phyloP scores from a whole-genome alignment of 2,797 vertebrate species.

The Epinephelus malabaricus region DNA sequence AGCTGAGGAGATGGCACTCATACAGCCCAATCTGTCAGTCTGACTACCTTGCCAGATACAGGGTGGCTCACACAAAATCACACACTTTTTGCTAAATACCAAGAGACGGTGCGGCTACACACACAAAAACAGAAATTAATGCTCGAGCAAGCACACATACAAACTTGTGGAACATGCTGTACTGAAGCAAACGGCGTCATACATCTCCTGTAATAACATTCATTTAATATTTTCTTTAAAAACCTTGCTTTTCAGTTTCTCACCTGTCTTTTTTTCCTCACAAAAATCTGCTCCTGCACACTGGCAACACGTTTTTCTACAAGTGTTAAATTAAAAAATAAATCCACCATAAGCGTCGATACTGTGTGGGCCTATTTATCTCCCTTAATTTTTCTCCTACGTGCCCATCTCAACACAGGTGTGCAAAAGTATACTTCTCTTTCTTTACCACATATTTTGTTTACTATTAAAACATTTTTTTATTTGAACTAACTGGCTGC shows the following conservation, averaged over 20 bases:
- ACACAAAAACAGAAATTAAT: conserved; percentile 59
- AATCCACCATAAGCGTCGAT: not conserved
- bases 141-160: conserved; percentile 46
- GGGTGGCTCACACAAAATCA: conserved; percentile 75
- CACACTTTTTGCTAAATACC: conserved; percentile 77
- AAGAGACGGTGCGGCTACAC: conserved; percentile 65
- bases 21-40: conserved; percentile 84
- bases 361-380: not conserved
- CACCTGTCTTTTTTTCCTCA: not conserved
- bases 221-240: not conserved
- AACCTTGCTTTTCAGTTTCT: conserved; percentile 17
- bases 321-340: not conserved
- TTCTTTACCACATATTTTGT: not conserved
- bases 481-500: not conserved
- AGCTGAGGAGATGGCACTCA: conserved; percentile 80
- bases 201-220: conserved; percentile 17
- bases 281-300: not conserved
- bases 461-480: not conserved
- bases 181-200: conserved; percentile 42
- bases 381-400: not conserved
- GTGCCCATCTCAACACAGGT: not conserved
- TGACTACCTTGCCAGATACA: conserved; percentile 80
- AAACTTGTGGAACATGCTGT: conserved; percentile 69
- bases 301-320: not conserved
- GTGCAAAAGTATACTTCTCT: not conserved